Conservation (phyloP, 1,140 invertebrate species). For the Metopolophium dirhodum region DNA sequence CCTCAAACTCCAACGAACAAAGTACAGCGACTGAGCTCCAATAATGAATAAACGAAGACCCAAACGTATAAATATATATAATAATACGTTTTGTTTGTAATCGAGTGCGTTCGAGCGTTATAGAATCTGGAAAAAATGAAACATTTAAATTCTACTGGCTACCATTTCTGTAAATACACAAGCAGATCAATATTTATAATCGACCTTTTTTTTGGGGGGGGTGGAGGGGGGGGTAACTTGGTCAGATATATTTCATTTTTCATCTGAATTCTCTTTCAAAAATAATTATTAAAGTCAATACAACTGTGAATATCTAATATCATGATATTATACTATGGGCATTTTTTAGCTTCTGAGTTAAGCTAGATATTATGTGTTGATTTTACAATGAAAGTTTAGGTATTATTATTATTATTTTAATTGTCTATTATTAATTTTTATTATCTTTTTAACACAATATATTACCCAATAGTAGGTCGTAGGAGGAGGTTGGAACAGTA, state of each 20-base stretch:
- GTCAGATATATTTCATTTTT: background rate
- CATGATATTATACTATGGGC: no score
- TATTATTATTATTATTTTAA: no score
- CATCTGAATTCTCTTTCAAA: background rate
- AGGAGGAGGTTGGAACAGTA: no score
- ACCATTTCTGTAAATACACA: background rate
- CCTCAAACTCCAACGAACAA: background rate
- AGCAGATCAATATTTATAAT: background rate
- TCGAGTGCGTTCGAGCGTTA: background rate
- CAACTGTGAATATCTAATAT: background rate
- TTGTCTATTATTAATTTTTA: no score
- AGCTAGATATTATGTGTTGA: no score
- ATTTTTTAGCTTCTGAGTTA: no score
- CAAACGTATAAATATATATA: constrained; percentile 8
- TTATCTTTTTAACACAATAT: no score
- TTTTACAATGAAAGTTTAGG: no score
- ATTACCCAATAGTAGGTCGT: no score
- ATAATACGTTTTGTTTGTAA: background rate
- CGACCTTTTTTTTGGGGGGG: background rate
- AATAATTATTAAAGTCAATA: background rate
- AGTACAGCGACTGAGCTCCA: background rate
- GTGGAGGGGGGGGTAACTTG: background rate
- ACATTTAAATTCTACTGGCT: background rate
- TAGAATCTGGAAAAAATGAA: background rate
- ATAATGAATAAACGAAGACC: background rate